phyloP scores from a whole-genome alignment of 2,113 vertebrate species.

The Nanorana parkeri region DNA sequence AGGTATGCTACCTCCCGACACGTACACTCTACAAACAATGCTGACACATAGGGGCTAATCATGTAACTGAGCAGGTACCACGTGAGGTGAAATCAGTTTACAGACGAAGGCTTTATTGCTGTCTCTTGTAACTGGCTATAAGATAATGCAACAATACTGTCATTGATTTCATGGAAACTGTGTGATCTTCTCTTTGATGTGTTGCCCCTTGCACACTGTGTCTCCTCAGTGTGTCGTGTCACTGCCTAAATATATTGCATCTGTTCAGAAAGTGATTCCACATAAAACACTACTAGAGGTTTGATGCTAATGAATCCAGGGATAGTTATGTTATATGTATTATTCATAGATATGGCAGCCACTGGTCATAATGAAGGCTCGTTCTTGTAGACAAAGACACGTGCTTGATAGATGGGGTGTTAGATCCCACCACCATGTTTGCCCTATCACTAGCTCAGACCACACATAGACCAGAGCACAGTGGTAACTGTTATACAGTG shows the following conservation, averaged over 20 bases:
- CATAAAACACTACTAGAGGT: neutral
- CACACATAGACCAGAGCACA: too few relatives aligned
- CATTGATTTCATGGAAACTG: slow-evolving; percentile 48
- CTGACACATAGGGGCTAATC: slow-evolving; percentile 22
- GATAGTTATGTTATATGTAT: too few relatives aligned
- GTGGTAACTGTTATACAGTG: too few relatives aligned
- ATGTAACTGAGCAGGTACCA: slow-evolving; percentile 10
- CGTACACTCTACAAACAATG: slow-evolving; percentile 21
- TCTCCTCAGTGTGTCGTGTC: slow-evolving; percentile 15
- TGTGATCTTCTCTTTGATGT: slow-evolving; percentile 22
- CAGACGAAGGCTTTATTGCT: slow-evolving; percentile 37
- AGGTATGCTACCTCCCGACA: slow-evolving; percentile 5
- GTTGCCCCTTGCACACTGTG: slow-evolving; percentile 9
- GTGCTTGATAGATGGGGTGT: too few relatives aligned
- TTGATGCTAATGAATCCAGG: neutral
- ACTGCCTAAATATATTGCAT: neutral
- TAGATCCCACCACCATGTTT: too few relatives aligned
- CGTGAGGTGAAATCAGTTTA: slow-evolving; percentile 38
- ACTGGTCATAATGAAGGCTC: too few relatives aligned
- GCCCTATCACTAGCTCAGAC: too few relatives aligned
- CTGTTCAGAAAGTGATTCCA: neutral
- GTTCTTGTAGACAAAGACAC: too few relatives aligned
- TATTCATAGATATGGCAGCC: too few relatives aligned
- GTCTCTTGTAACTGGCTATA: neutral
- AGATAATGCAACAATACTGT: slow-evolving; percentile 34